Conservation (phyloP, 2,797 vertebrate genomes). For the Pelodytes ibericus region DNA sequence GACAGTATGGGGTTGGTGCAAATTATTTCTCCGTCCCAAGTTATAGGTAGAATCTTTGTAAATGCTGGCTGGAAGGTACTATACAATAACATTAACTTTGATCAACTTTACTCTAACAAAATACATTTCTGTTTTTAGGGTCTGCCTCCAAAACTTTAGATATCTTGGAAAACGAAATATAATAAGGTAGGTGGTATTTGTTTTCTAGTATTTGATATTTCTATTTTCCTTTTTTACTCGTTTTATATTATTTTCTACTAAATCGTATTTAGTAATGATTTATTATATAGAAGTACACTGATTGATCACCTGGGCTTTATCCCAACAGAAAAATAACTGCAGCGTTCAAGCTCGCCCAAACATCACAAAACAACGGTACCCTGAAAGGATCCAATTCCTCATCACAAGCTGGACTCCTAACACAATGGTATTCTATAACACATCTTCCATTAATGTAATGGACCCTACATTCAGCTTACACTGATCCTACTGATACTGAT, state of each 20-base stretch:
- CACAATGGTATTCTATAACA: constrained; percentile 88
- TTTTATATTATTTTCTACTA: too few species aligned
- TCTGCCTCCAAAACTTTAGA: constrained; percentile 97
- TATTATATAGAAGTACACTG: too few species aligned
- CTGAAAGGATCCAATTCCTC: constrained; percentile 90
- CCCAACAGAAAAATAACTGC: constrained; percentile 93
- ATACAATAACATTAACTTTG: too few species aligned
- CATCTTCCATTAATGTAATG: neutral
- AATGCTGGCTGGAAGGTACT: too few species aligned
- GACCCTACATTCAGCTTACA: neutral
- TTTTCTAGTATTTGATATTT: neutral
- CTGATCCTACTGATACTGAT: neutral
- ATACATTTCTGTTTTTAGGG: constrained; percentile 69
- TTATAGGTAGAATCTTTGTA: too few species aligned
- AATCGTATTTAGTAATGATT: too few species aligned
- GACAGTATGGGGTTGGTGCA: too few species aligned
- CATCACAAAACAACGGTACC: constrained; percentile 92
- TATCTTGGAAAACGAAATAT: constrained; percentile 97
- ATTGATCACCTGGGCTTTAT: constrained; percentile 41
- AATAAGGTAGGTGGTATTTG: constrained; percentile 79
- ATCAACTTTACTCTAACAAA: constrained; percentile 1
- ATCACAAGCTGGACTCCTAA: constrained; percentile 87
- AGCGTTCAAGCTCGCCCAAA: constrained; percentile 94
- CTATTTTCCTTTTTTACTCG: neutral
- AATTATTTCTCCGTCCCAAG: too few species aligned